These are phyloP conservation scores for Danio jaintianensis DNA, from an alignment of 2,797 vertebrate genomes.

Conservation along the genomic window DNA sequence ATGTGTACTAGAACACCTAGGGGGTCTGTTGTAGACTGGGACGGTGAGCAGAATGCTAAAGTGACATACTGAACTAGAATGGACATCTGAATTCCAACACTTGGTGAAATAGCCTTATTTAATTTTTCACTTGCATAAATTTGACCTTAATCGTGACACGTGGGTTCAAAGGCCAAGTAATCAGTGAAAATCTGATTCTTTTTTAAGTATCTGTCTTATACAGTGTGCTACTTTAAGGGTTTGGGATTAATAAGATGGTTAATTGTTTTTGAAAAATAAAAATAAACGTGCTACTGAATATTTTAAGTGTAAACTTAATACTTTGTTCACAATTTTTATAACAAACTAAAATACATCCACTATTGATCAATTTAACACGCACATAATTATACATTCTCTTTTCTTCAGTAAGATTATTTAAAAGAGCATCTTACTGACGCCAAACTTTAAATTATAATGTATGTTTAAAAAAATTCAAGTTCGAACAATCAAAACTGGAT, in stretches of 20 bases:
- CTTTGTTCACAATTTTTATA: too few relatives aligned
- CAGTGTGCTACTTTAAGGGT: not conserved
- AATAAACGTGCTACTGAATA: too few relatives aligned
- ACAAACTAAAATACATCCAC: too few relatives aligned
- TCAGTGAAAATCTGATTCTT: not conserved
- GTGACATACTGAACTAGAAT: slow-evolving; percentile 9
- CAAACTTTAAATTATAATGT: too few relatives aligned
- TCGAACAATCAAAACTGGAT: too few relatives aligned
- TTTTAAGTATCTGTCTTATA: not conserved
- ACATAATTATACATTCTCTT: too few relatives aligned
- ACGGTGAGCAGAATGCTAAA: not conserved
- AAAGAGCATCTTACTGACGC: too few relatives aligned
- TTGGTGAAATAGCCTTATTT: not conserved
- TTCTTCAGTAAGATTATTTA: too few relatives aligned
- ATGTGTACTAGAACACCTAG: slow-evolving; percentile 2
- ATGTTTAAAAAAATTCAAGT: too few relatives aligned
- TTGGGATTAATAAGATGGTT: not conserved
- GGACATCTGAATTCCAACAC: slow-evolving; percentile 30
- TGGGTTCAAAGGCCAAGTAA: not conserved
- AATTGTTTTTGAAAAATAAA: rapidly evolving
- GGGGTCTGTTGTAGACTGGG: not conserved
- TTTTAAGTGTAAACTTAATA: too few relatives aligned
- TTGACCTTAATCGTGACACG: not conserved
- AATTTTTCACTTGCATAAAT: not conserved
- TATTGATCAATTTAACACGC: too few relatives aligned